Base-by-base conservation (phyloP, 53 echinoderm and acorn worm species). In the Apostichopus leukothele region DNA sequence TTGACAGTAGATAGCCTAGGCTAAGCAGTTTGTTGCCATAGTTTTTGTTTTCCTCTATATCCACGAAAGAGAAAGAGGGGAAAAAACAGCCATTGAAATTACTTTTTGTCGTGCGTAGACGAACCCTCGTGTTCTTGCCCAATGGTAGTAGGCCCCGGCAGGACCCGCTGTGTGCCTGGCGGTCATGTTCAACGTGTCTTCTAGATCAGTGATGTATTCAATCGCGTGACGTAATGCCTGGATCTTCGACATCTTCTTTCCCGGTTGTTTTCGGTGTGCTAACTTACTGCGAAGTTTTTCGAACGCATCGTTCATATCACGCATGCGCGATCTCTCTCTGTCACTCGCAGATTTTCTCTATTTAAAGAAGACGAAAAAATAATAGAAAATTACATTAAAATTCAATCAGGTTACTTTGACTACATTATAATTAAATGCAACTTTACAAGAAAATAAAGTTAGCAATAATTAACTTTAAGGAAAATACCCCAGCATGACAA, bases 241-340 rank as follows among this genome's bases (percentile, higher is more conserved):
- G 9, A 98, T 98, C 86, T 98, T 98, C 11, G 99, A 96, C 94
- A 99, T 99, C 86, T 96, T 99, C 90, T 99, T 99, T 13, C 99
- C 99, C 25, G 99, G 99, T 75, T 99, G 96, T 73, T 93, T 94
- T n/a, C 99, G 89, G 78, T 99, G 99, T 18, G 96, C 96, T 73
- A 99, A 89, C 84, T 99, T 99, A 11, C 86, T 89, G 1, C 99
- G 89, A 9, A 99, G 87, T 88, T 93, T 96, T 85, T 99, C 99
- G 88, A 99, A 99, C 6, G 99, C 99, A 77, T 96, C 91, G 90
- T 99, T 99, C 99, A 99, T 99, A 88, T 99, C 99, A 12, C 95
- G 91, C 99, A 99, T 99, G 26, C 99, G 94, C 39, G 96, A 94
- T 21, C 99, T 89, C 53, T 90, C 96, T 79, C 83, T 14, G 55